phyloP scores from a whole-genome alignment of 1,140 invertebrate genomes.

The Chlorops oryzae region DNA sequence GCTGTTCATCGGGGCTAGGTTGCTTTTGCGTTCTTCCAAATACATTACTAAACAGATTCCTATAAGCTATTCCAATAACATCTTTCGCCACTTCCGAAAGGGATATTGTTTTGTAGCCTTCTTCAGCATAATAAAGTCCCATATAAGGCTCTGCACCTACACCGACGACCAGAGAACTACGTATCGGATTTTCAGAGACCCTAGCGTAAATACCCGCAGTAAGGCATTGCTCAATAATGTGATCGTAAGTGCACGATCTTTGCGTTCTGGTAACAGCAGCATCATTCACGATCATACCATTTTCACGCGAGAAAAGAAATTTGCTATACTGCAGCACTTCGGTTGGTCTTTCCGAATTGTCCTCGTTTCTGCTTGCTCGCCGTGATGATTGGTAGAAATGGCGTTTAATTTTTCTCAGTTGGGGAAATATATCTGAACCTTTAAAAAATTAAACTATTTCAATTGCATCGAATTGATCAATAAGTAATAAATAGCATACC shows the following conservation, averaged over 20 bases:
- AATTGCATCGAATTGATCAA: too few species aligned
- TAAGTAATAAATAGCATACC: too few species aligned
- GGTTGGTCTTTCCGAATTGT: not conserved
- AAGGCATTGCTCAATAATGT: slow-evolving; percentile 60
- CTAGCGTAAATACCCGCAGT: slow-evolving; percentile 45
- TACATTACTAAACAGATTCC: slow-evolving; percentile 34
- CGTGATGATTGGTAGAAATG: slow-evolving; percentile 49
- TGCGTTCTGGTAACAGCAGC: slow-evolving; percentile 70
- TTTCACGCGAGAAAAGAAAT: slow-evolving; percentile 76
- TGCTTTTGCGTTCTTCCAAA: slow-evolving; percentile 24
- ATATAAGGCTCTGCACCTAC: slow-evolving; percentile 78
- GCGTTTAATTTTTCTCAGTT: slow-evolving; percentile 27
- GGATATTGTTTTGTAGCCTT: slow-evolving; percentile 70
- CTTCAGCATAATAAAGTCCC: slow-evolving; percentile 83
- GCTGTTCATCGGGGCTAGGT: slow-evolving; percentile 22
- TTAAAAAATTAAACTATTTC: too few species aligned
- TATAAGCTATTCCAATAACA: slow-evolving; percentile 73
- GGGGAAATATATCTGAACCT: slow-evolving; percentile 71
- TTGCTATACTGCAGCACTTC: slow-evolving; percentile 61
- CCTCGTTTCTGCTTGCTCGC: slow-evolving; percentile 46
- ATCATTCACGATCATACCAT: slow-evolving; percentile 61
- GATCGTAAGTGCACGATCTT: slow-evolving; percentile 75
- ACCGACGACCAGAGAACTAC: slow-evolving; percentile 70
- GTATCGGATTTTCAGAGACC: slow-evolving; percentile 67
- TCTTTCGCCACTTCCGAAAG: slow-evolving; percentile 79